Percentiles rank a stretch among this genome's conserved stretches.
Evolutionary conservation across 1,140 invertebrate genomes (phyloP).

Genomic region (Acromyrmex heyeri): DNA sequence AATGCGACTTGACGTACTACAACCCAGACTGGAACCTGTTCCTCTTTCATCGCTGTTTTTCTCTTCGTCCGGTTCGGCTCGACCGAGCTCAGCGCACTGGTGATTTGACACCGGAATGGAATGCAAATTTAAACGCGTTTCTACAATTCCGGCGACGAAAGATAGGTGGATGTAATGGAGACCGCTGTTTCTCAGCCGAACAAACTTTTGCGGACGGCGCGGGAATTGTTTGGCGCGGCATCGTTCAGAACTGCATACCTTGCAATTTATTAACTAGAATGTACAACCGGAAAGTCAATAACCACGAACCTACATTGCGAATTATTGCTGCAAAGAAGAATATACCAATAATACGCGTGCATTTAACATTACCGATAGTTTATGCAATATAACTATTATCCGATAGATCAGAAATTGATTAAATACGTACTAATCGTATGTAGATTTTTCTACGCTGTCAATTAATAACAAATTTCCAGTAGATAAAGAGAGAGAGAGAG

Average conservation of each 20-base stretch:
- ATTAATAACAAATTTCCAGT: background rate
- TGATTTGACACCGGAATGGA: slow-evolving; percentile 73
- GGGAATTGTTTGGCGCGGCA: slow-evolving; percentile 67
- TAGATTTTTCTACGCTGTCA: background rate
- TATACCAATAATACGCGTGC: background rate
- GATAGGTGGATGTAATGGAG: slow-evolving; percentile 70
- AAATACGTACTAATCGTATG: background rate
- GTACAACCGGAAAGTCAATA: slow-evolving; percentile 32
- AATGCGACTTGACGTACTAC: slow-evolving; percentile 29
- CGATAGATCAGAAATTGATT: background rate
- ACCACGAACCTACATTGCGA: background rate
- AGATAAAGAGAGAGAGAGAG: too few relatives aligned
- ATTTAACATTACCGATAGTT: slow-evolving; percentile 27
- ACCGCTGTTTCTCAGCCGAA: slow-evolving; percentile 64
- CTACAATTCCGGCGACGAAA: slow-evolving; percentile 69
- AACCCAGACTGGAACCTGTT: slow-evolving; percentile 50
- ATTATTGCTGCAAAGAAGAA: background rate
- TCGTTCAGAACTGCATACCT: slow-evolving; percentile 36
- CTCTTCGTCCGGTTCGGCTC: slow-evolving; percentile 13
- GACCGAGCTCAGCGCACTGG: background rate
- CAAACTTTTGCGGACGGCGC: slow-evolving; percentile 60
- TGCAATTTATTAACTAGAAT: slow-evolving; percentile 50
- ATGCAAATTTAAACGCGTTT: slow-evolving; percentile 79
- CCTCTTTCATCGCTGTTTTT: slow-evolving; percentile 47
- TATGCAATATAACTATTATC: background rate